phyloP scores from a whole-genome alignment of 2,797 vertebrate genomes.

The Sphenodon punctatus region DNA sequence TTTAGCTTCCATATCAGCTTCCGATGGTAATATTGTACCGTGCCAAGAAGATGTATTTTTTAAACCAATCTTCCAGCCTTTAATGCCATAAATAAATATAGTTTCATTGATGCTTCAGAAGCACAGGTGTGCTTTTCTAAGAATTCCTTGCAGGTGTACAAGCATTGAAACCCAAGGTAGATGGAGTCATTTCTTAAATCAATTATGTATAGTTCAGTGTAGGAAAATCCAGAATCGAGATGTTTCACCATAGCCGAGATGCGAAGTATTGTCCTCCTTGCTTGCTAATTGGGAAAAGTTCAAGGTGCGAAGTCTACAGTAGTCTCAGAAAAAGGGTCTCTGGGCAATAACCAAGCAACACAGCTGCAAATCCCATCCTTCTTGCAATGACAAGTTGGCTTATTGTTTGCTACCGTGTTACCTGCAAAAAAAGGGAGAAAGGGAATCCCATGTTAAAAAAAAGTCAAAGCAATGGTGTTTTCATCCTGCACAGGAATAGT shows the following conservation, averaged over 20 bases:
- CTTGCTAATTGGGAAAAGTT: neutral
- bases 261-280: slow-evolving; percentile 1
- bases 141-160: neutral
- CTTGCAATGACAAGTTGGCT: neutral
- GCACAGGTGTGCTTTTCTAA: neutral
- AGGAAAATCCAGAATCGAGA: slow-evolving; percentile 30
- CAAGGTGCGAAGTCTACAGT: slow-evolving; percentile 25
- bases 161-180: slow-evolving; percentile 21
- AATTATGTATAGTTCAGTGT: neutral
- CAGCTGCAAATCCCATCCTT: neutral
- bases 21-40: neutral
- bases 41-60: neutral
- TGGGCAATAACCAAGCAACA: slow-evolving; percentile 16
- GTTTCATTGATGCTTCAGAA: neutral
- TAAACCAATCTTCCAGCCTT: slow-evolving; percentile 41
- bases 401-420: slow-evolving; percentile 90
- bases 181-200: neutral
- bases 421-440: slow-evolving; percentile 78
- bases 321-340: slow-evolving; percentile 14
- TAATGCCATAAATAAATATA: slow-evolving; percentile 29
- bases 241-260: neutral
- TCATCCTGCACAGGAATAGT: neutral
- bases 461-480: neutral
- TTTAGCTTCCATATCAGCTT: slow-evolving; percentile 16
- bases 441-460: accelerated